Evolutionary conservation across 2,797 vertebrate genomes (phyloP).

Genomic region (Ptychobarbus kaznakovi): DNA sequence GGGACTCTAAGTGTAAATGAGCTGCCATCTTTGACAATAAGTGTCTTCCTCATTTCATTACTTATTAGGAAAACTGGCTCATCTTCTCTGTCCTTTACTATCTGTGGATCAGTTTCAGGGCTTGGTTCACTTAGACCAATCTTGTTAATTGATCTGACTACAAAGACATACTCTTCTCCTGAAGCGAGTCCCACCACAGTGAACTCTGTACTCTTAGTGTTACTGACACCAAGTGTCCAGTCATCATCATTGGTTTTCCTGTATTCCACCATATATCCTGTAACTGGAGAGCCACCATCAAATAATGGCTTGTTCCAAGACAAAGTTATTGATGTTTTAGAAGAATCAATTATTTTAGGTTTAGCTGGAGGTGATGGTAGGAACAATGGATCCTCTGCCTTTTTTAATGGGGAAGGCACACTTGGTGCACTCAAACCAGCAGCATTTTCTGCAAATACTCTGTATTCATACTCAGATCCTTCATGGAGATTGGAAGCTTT

Average conservation of each 20-base stretch:
- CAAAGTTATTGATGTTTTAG: conserved; percentile 87
- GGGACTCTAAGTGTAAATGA: conserved; percentile 93
- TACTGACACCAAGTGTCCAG: conserved; percentile 86
- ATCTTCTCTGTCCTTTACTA: conserved; percentile 93
- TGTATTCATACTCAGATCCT: conserved; percentile 96
- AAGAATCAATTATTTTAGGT: conserved; percentile 88
- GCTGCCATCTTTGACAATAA: conserved; percentile 89
- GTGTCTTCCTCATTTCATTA: conserved; percentile 93
- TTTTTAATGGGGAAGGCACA: conserved; percentile 82
- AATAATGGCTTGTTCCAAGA: conserved; percentile 95
- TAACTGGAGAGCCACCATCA: conserved; percentile 93
- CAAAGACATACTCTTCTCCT: conserved; percentile 89
- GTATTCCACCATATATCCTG: conserved; percentile 92
- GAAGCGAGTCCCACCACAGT: conserved; percentile 85
- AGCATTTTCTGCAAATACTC: conserved; percentile 95
- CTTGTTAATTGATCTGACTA: conserved; percentile 92
- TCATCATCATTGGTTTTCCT: conserved; percentile 87
- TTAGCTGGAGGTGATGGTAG: conserved; percentile 92
- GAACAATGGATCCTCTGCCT: conserved; percentile 94
- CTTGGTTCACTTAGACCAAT: conserved; percentile 93
- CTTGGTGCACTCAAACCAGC: conserved; percentile 94
- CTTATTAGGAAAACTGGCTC: conserved; percentile 91
- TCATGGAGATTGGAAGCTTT: conserved; percentile 93
- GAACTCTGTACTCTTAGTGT: conserved; percentile 88
- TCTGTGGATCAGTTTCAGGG: conserved; percentile 86